These are phyloP conservation scores for Eugnorisma glareosa DNA, from an alignment of 2,888 invertebrate species.

Conservation along the genomic window DNA sequence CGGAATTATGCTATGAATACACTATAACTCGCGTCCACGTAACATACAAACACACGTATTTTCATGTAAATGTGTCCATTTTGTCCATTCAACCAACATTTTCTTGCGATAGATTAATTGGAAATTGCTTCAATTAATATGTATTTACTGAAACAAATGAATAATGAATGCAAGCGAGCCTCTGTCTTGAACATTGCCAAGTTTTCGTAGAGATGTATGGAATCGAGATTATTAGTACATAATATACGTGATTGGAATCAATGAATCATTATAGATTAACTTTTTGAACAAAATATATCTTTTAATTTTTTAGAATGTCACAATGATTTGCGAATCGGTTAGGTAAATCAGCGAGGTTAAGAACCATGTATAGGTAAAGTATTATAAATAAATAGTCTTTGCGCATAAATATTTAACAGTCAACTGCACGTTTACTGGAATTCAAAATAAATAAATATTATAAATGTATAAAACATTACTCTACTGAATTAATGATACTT, in stretches of 20 bases:
- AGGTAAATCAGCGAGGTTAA: slow-evolving; percentile 10
- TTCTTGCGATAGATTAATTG: slow-evolving; percentile 53
- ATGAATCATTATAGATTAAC: slow-evolving; percentile 24
- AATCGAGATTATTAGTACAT: slow-evolving; percentile 19
- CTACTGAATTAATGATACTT: slow-evolving; percentile 52
- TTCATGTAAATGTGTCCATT: slow-evolving; percentile 52
- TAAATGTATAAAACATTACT: slow-evolving; percentile 41
- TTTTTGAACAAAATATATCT: slow-evolving; percentile 3
- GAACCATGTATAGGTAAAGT: slow-evolving; percentile 2
- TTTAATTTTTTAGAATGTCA: slow-evolving; percentile 14
- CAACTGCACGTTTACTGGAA: slow-evolving; percentile 56
- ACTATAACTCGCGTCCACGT: slow-evolving; percentile 20
- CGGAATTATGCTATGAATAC: slow-evolving; percentile 36
- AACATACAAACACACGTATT: slow-evolving; percentile 48
- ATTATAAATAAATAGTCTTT: slow-evolving; percentile 24
- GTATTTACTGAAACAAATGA: slow-evolving; percentile 45
- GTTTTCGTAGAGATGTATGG: slow-evolving; percentile 26
- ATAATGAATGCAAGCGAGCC: slow-evolving; percentile 45
- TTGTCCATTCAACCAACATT: slow-evolving; percentile 48
- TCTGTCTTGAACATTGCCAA: slow-evolving; percentile 40
- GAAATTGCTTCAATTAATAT: slow-evolving; percentile 53
- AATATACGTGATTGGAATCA: slow-evolving; percentile 53
- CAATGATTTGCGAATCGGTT: slow-evolving; percentile 4
- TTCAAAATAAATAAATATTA: slow-evolving; percentile 53
- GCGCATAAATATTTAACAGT: slow-evolving; percentile 55